Base-by-base conservation (phyloP, 1,140 invertebrate genomes). In the Drosophila arizonae region DNA sequence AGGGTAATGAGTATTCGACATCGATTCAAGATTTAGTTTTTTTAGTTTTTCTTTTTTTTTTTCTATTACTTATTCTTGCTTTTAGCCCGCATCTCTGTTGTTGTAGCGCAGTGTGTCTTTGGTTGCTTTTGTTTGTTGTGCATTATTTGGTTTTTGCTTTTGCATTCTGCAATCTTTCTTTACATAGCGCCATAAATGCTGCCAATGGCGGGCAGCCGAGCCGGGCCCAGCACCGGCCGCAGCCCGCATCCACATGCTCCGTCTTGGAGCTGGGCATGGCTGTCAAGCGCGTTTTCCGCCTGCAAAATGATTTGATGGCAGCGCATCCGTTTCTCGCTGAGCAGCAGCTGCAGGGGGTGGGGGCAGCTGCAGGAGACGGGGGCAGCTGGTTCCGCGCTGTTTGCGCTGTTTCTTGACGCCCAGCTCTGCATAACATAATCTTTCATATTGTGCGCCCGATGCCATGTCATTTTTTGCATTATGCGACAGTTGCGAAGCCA, bases 221-320 rank as follows among this genome's bases (percentile, higher is more conserved):
- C 17, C 33, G 33, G 6, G 6, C 5, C 9, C 28, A 30, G 4
- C 28, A 6, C 28, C 28, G 0, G 33, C 50, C 46, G 24, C 68
- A 60, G 50, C 67, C 55, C 43, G 10, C 51, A 17, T 48, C 61
- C 15, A 56, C 61, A 65, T 52, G 52, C 58, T 58, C 39, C 66
- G 60, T 67, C 62, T 72, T 72, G 48, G 21, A 39, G 28, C 39
- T 67, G 56, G 56, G 45, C 52, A 66, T 52, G 69, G 15, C 50
- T 62, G 55, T 55, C 73, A 51, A 88, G 80, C 80, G 79, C 70
- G 76, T 79, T 84, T 88, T 87, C 84, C 84, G 84, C 85, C 84
- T 75, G 84, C 80, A 84, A 90, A 90, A 84, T 90, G 82, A 90
- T 90, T 90, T 90, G 87, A 87, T 90, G 82, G 70, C 87, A 66